Base-by-base conservation (phyloP, 1,140 invertebrate species). In the Nasonia longicornis region DNA sequence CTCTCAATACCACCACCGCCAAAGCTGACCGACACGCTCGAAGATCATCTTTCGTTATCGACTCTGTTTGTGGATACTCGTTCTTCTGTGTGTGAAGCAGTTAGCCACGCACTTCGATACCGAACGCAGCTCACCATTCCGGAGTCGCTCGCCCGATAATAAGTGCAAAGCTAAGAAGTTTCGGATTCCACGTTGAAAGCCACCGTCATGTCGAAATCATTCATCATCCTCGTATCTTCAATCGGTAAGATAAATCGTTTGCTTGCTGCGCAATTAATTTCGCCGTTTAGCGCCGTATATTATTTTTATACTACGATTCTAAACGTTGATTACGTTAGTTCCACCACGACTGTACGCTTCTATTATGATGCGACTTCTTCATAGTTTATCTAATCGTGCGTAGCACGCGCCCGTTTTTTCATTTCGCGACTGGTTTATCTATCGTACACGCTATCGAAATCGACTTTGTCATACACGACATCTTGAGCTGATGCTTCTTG, bases 61-160 rank as follows among this genome's bases (percentile, higher is more conserved):
- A 76, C 10, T 71, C 14, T 45, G 78, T 79, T 38, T 72, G n/a
- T 42, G 29, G 14, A 75, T 67, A 75, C 29, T 81, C n/a, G 22
- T 80, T 67, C 20, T 69, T 80, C 58, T 71, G 26, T 63, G 2
- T 10, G n/a, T 1, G 16, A 69, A 76, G 31, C 73, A 81, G 79
- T 81, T n/a, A 22, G 29, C 2, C 2, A 58, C 29, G 4, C 11
- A 63, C 79, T 42, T 70, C 16, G 29, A 14, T 70, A 76, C 45
- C 20, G 10, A 70, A 3, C 64, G 42, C 29, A 76, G 26, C 66
- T 42, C 35, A 71, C 29, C 35, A 20, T 80, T 74, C 0, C 35
- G 14, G n/a, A 79, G 10, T 10, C 12, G 48, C 12, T 63, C 77
- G 58, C n/a, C 29, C 38, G 69, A 71, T 79, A 72, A 52, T 22